Conservation (phyloP, 37 sponge, comb jelly and placozoan species). For the Aphrocallistes beatrix region DNA sequence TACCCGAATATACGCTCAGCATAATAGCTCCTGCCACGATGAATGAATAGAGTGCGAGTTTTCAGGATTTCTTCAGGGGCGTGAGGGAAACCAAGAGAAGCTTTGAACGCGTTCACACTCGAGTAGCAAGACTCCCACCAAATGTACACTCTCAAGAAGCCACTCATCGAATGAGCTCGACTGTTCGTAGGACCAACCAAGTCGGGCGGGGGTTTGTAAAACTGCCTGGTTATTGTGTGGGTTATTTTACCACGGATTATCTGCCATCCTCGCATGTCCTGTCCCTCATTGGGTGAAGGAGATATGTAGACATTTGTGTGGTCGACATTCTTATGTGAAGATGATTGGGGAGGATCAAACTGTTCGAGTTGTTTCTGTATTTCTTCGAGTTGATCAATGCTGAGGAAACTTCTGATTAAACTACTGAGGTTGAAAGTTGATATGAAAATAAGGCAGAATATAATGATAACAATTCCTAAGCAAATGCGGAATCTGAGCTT, state of each 20-base stretch:
- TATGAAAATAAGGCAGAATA: background rate
- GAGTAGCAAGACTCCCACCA: constrained; percentile 14
- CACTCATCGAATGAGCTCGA: background rate
- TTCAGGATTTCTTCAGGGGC: background rate
- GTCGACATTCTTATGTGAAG: background rate
- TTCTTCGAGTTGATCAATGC: background rate
- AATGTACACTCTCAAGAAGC: background rate
- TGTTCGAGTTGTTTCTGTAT: background rate
- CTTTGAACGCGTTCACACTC: background rate
- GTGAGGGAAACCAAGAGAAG: background rate
- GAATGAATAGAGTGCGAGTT: background rate
- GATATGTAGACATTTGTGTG: background rate
- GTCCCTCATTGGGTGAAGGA: background rate
- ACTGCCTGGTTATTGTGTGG: background rate
- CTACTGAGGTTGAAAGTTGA: background rate
- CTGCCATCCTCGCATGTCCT: background rate
- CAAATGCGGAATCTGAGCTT: too few relatives aligned
- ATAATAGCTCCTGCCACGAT: background rate
- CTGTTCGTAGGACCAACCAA: background rate
- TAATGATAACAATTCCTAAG: background rate
- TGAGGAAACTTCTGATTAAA: background rate
- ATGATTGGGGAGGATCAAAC: background rate
- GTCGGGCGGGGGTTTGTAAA: background rate
- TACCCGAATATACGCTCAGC: background rate
- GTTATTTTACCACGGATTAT: background rate